Conservation (phyloP, 1,140 invertebrate genomes). For the Lanistes nyassanus region DNA sequence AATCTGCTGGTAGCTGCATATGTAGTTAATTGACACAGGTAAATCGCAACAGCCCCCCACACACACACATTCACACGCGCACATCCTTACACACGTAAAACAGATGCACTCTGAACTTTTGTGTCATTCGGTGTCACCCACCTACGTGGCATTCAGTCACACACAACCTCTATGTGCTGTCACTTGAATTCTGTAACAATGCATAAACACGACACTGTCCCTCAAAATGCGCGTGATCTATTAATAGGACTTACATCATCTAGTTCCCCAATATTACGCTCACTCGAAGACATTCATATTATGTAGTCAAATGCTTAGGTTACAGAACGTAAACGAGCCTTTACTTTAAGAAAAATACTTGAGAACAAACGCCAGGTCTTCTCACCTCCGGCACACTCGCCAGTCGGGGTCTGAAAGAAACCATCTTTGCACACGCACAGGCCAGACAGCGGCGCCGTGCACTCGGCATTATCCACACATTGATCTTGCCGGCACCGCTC, state of each 20-base stretch:
- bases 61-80: slow-evolving; percentile 1
- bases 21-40: not conserved
- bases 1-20: not conserved
- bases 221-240: too few relatives aligned
- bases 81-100: not conserved
- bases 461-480: slow-evolving; percentile 31
- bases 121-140: not conserved
- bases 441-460: slow-evolving; percentile 23
- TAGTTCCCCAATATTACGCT: too few relatives aligned
- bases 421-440: slow-evolving; percentile 20
- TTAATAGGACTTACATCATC: too few relatives aligned
- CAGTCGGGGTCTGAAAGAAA: slow-evolving; percentile 11
- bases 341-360: too few relatives aligned
- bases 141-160: too few relatives aligned
- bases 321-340: too few relatives aligned
- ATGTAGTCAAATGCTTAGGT: too few relatives aligned
- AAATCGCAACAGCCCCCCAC: not conserved
- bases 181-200: too few relatives aligned
- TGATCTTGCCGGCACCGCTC: slow-evolving; percentile 23
- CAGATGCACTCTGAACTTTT: not conserved
- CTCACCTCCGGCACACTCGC: slow-evolving; percentile 20
- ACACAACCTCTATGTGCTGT: too few relatives aligned
- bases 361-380: too few relatives aligned
- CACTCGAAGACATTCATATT: too few relatives aligned
- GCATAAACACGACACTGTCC: too few relatives aligned